Evolutionary conservation across 2,888 invertebrate species (phyloP).

Genomic region (Melanostoma mellinum): DNA sequence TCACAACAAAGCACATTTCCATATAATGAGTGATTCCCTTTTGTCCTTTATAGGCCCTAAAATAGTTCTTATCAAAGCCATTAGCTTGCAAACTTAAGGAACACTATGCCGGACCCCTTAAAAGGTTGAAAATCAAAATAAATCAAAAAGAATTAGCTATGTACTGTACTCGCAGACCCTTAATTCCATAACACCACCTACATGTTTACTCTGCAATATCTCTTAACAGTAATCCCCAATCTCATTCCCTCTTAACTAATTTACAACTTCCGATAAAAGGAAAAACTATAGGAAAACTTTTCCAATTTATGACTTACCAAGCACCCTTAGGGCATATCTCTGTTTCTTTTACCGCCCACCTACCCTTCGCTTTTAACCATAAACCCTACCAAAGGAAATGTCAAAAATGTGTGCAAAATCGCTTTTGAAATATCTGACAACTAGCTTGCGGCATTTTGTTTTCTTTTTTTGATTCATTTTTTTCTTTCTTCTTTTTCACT

Average conservation of each 20-base stretch:
- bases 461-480: constrained; percentile 5
- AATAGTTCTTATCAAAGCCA: too few relatives aligned
- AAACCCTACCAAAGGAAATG: constrained; percentile 44
- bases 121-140: too few relatives aligned
- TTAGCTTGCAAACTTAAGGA: too few relatives aligned
- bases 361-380: not conserved
- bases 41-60: too few relatives aligned
- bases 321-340: constrained; percentile 43
- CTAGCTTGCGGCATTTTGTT: constrained; percentile 43
- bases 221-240: constrained; percentile 7
- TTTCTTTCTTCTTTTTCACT: constrained; percentile 20
- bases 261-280: constrained; percentile 65
- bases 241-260: constrained; percentile 40
- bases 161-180: not conserved
- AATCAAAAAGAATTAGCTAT: too few relatives aligned
- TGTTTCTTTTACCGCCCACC: not conserved
- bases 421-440: constrained; percentile 60
- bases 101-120: too few relatives aligned
- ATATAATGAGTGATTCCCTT: too few relatives aligned
- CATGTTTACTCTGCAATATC: constrained; percentile 21
- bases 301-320: constrained; percentile 66
- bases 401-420: constrained; percentile 60
- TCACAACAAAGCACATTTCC: too few relatives aligned
- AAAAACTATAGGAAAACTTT: constrained; percentile 42
- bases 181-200: not conserved